Evolutionary conservation across 2,113 vertebrate genomes (phyloP).

Genomic region (Tupaia chinensis): DNA sequence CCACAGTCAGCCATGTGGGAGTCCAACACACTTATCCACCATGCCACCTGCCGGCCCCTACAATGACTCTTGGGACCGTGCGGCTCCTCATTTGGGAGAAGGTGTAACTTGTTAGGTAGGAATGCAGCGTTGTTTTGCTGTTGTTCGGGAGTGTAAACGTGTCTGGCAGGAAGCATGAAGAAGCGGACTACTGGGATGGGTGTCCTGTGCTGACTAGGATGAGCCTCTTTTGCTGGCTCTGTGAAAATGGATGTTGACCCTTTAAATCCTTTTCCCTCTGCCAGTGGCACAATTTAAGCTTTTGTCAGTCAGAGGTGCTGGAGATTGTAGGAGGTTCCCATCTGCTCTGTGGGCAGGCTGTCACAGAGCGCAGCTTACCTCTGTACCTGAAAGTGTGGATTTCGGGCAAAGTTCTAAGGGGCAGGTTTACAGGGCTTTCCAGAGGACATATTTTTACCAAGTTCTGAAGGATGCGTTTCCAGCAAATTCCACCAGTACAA

Average conservation of each 20-base stretch:
- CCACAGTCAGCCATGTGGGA: too few species aligned
- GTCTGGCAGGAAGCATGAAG: not conserved
- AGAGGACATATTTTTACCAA: not conserved
- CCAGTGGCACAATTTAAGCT: not conserved
- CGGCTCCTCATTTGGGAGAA: not conserved
- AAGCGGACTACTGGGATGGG: not conserved
- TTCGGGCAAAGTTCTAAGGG: not conserved
- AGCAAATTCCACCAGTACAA: not conserved
- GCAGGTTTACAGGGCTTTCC: not conserved
- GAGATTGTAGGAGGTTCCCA: not conserved
- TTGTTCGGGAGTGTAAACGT: not conserved
- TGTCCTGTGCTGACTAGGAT: not conserved
- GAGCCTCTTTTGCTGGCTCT: not conserved
- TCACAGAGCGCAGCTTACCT: not conserved
- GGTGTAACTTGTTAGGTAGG: not conserved
- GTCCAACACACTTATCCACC: too few species aligned
- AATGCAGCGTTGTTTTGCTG: not conserved
- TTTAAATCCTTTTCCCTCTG: not conserved
- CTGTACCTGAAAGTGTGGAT: not conserved
- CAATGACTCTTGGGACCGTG: not conserved
- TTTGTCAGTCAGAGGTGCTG: not conserved
- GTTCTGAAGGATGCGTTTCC: not conserved
- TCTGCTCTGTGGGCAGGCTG: not conserved
- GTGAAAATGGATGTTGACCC: not conserved
- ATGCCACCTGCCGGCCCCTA: not conserved